Base-by-base conservation (phyloP, 2,113 vertebrate species). In the Lophotis ruficrista region DNA sequence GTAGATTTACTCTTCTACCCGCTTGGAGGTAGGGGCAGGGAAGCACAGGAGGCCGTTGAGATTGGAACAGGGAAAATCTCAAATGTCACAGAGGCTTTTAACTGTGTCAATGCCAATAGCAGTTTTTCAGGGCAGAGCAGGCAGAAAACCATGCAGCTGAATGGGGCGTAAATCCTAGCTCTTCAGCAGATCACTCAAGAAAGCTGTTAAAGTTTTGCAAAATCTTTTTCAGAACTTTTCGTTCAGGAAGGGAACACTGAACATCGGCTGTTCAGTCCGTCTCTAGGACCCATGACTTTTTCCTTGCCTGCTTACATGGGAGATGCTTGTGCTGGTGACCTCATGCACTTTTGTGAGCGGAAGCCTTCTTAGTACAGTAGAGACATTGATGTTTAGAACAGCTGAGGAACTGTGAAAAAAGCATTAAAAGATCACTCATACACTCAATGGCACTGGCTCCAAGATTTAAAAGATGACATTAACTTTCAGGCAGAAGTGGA, bases 71-170 rank as follows among this genome's bases (percentile, higher is more conserved):
- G 50, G 62, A 76, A 71, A 12, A 35, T 70, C 83, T 90, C 65
- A 93, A 82, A 94, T 89, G 83, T 93, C 78, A 65, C 28, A 33
- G 69, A 91, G 71, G 48, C 81, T 95, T 87, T 50, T 87, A 75
- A 71, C 71, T 73, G 4, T 57, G 33, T 65, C 73, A 23, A 0
- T 90, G 83, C 87, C 90, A 35, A 31, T 5, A 86, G 50, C 64
- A 66, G 24, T 48, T 87, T 91, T 45, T 61, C 9, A 8, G 87
- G 53, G 83, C 6, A 12, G 28, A 64, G 58, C 61, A 65, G 24
- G 61, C 70, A 83, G 80, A 38, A 71, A 72, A 66, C 70, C 37
- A 21, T 25, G 64, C 51, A 41, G 54, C 72, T 73, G 70, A 53
- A 64, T 16, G 19, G 60, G 37, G 38, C 51, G 37, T 48, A 48